phyloP scores from a whole-genome alignment of 2,113 vertebrate genomes.

The Anoura caudifer region DNA sequence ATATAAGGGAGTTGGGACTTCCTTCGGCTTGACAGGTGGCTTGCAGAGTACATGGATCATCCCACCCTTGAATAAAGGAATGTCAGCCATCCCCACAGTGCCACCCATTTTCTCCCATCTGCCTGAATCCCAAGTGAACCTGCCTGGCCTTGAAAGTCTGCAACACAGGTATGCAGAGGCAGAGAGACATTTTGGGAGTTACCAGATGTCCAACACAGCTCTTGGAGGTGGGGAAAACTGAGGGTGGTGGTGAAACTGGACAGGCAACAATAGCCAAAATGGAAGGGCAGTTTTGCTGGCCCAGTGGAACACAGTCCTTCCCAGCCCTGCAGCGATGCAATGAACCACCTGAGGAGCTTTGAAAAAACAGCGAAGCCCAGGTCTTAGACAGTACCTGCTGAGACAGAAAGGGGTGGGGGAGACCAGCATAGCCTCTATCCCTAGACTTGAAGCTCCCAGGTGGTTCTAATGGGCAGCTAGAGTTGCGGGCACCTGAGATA shows the following conservation, averaged over 20 bases:
- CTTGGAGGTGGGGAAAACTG: neutral
- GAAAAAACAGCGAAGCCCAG: neutral
- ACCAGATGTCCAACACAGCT: too few species aligned
- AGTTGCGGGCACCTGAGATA: neutral
- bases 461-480: neutral
- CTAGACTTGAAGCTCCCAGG: neutral
- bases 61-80: too few species aligned
- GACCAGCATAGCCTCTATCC: fast-evolving
- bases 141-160: too few species aligned
- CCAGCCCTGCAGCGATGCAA: neutral
- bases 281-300: neutral
- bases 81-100: too few species aligned
- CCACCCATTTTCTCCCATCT: too few species aligned
- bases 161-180: neutral
- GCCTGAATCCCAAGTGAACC: too few species aligned
- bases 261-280: neutral
- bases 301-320: neutral
- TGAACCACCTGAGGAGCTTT: neutral
- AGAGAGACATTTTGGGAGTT: neutral
- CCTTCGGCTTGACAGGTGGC: too few species aligned
- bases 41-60: too few species aligned
- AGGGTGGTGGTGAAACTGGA: neutral
- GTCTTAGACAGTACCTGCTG: neutral
- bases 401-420: neutral
- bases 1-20: too few species aligned